phyloP scores from a whole-genome alignment of 2,113 vertebrate species.

The Barbus barbus region DNA sequence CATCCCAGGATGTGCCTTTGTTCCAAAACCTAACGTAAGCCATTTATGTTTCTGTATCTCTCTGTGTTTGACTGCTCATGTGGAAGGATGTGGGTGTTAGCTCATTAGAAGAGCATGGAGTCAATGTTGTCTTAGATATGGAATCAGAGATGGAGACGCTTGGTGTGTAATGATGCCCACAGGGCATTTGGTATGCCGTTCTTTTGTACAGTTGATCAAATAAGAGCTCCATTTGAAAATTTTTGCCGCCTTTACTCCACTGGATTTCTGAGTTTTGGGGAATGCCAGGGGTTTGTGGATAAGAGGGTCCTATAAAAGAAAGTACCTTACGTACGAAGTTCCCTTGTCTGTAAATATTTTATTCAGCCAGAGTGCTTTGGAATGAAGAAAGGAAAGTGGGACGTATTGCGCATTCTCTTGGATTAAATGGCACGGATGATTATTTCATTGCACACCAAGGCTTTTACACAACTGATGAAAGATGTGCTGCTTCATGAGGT shows the following conservation, averaged over 20 bases:
- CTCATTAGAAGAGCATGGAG: conserved; percentile 68
- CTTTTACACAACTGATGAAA: conserved; percentile 41
- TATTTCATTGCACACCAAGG: conserved; percentile 69
- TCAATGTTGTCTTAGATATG: conserved; percentile 63
- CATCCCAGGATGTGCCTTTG: conserved; percentile 90
- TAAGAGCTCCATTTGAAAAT: conserved; percentile 50
- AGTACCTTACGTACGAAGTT: conserved; percentile 57
- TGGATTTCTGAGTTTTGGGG: conserved; percentile 41
- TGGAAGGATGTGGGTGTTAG: conserved; percentile 5
- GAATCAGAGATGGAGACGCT: conserved; percentile 56
- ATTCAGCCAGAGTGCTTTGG: conserved; percentile 55
- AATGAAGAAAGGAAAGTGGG: conserved; percentile 61
- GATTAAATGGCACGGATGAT: conserved; percentile 70
- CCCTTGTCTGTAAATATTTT: conserved; percentile 70
- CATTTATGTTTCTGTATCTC: neutral
- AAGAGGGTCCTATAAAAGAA: conserved; percentile 59
- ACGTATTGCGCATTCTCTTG: conserved; percentile 73
- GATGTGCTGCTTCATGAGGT: conserved; percentile 4
- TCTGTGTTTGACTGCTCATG: neutral
- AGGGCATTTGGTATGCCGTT: conserved; percentile 68
- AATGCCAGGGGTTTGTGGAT: conserved; percentile 37
- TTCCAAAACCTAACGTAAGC: conserved; percentile 91
- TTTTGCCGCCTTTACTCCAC: conserved; percentile 47
- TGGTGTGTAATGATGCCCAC: conserved; percentile 68
- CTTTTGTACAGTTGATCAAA: conserved; percentile 61